Evolutionary conservation across 2,797 vertebrate species (phyloP).

Genomic region (Chaetophractus vellerosus): DNA sequence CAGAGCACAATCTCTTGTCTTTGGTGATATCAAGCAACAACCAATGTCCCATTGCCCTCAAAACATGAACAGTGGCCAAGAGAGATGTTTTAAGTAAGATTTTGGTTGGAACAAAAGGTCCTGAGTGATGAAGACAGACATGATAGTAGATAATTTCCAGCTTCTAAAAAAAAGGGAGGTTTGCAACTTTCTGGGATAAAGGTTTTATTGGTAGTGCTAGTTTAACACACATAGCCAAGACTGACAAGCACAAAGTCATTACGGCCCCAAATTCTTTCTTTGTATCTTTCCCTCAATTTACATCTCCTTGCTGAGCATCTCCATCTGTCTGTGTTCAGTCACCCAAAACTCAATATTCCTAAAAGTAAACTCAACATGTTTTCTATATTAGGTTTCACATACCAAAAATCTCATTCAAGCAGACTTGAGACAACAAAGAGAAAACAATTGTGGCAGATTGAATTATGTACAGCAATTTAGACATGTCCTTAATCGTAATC

Average conservation of each 20-base stretch:
- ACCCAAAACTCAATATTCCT: background rate
- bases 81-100: slow-evolving; percentile 64
- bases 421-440: background rate
- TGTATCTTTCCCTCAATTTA: background rate
- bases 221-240: background rate
- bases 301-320: background rate
- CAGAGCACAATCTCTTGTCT: slow-evolving; percentile 64
- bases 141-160: background rate
- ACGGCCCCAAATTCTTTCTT: background rate
- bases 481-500: too few species aligned
- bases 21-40: slow-evolving; percentile 77
- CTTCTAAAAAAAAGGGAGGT: background rate
- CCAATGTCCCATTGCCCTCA: slow-evolving; percentile 62
- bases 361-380: background rate
- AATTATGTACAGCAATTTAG: too few species aligned
- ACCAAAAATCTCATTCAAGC: background rate
- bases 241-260: background rate
- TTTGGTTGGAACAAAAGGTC: slow-evolving; percentile 15
- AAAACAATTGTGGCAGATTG: background rate
- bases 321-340: background rate
- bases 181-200: background rate
- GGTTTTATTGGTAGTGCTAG: background rate
- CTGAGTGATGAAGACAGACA: background rate
- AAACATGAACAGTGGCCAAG: slow-evolving; percentile 80
- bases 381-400: background rate